Base-by-base conservation (phyloP, 2,797 vertebrate species). In the Phalanger gymnotis region DNA sequence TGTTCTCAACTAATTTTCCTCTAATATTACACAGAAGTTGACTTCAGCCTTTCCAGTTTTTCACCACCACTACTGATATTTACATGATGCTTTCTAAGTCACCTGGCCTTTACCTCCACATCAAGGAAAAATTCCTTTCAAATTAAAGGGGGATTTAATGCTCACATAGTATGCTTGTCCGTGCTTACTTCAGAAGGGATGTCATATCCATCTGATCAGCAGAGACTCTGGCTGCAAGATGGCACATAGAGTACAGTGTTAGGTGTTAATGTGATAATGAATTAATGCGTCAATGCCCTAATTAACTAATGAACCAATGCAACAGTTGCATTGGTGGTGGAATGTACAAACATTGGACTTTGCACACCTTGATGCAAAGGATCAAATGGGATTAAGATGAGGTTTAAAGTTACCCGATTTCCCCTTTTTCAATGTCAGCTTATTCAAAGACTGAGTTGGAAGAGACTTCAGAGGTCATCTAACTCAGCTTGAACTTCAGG, bases 61-160 rank as follows among this genome's bases (percentile, higher is more conserved):
- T 87, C 22, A 47, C 40, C 40, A 87, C 40, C 0, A 47, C n/a
- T 73, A 40, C 81, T 95, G 90, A 93, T 5, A 92, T 94, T 95
- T 94, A 55, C 90, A 90, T 97, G 94, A 92, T 92, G 53, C 95
- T 94, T 94, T 89, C 56, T 95, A 92, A 13, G 47, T 91, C 94
- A 73, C 10, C 34, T 7, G 92, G 90, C 55, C 57, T 94, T 96
- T 94, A 22, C 40, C 1, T 95, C 53, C 57, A 90, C 73, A 94
- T 89, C 87, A 89, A 94, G 27, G 61, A 95, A 96, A 95, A 87
- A 3, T 54, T 14, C 19, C 40, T 95, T 95, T 92, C 53, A 93
- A 61, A 93, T 94, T 92, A 92, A 96, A 96, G 40, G 30, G 53
- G 90, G 57, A 93, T 93, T 92, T 95, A 81, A 92, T 53, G 28